Evolutionary conservation across 2,113 vertebrate genomes (phyloP).

Genomic region (Ranitomeya variabilis): DNA sequence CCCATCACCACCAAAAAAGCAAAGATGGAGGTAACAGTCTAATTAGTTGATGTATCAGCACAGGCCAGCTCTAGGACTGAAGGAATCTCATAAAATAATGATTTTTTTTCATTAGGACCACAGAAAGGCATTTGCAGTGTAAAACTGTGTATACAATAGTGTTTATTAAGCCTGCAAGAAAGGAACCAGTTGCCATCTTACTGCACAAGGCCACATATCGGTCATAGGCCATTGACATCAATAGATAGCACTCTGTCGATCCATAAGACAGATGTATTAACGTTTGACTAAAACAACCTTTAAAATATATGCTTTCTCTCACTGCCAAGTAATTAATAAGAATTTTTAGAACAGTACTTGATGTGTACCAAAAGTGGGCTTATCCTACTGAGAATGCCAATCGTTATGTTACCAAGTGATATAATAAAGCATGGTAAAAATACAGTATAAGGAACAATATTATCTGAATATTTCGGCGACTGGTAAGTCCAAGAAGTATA

Average conservation of each 20-base stretch:
- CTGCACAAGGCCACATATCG: conserved; percentile 28
- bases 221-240: conserved; percentile 38
- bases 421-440: conserved; percentile 13
- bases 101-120: conserved; percentile 2
- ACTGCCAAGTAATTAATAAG: conserved; percentile 4
- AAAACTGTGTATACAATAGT: conserved; percentile 30
- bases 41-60: neutral
- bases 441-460: neutral
- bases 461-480: conserved; percentile 3
- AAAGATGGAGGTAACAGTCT: conserved; percentile 2
- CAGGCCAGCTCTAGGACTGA: neutral
- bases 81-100: conserved; percentile 13
- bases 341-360: conserved; percentile 14
- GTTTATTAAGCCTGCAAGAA: conserved; percentile 1
- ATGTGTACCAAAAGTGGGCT: conserved; percentile 3
- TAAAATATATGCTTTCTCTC: neutral
- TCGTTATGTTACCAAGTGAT: conserved; percentile 22
- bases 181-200: conserved; percentile 7
- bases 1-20: conserved; percentile 25
- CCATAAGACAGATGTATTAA: neutral
- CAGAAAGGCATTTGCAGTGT: neutral
- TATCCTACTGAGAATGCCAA: conserved; percentile 3
- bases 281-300: conserved; percentile 15
- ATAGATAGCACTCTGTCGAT: conserved; percentile 6
- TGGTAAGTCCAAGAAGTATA: conserved; percentile 38